Base-by-base conservation (phyloP, 2,113 vertebrate genomes). In the Chrysemys picta region DNA sequence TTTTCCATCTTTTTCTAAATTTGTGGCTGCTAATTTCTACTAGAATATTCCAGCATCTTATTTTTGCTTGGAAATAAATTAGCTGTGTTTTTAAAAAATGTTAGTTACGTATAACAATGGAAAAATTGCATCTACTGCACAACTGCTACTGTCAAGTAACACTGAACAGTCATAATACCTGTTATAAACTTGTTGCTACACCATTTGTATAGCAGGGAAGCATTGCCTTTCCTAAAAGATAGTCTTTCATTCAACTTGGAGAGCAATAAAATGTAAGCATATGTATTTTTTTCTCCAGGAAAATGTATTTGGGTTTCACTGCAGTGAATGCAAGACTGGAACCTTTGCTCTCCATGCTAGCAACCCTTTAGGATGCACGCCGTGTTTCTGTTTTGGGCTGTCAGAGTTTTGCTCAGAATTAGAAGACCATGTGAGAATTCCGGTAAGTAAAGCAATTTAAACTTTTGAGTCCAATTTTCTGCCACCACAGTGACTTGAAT, bases 311-410 rank as follows among this genome's bases (percentile, higher is more conserved):
- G 99, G 99, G 3, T 97, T 97, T 1, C 98, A 98, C 17, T 99
- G 99, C 96, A 98, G 98, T 45, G 98, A 99, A 91, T 99, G 99
- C 75, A 98, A 98, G 42, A 91, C 86, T 1, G 99, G 99, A 50
- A 98, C 98, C 62, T 99, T 99, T 13, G 99, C 98, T 78, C 97
- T 99, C 29, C 98, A 91, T 1, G 80, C 84, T 1, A 88, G 95
- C 10, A 97, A 98, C 84, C 96, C 98, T 0, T 88, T 96, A 2
- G 99, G 99, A 3, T 99, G 99, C 95, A 98, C 96, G 22, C 97
- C 94, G 0, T 99, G 99, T 93, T 99, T 99, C 98, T 99, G 99
- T 96, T 99, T 98, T 2, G 99, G 99, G 19, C 93, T 99, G 24
- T 99, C 99, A 2, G 87, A 81, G 0, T 85, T 96, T 76, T 99